Base-by-base conservation (phyloP, 2,797 vertebrate genomes). In the Chloroceryle amazona region DNA sequence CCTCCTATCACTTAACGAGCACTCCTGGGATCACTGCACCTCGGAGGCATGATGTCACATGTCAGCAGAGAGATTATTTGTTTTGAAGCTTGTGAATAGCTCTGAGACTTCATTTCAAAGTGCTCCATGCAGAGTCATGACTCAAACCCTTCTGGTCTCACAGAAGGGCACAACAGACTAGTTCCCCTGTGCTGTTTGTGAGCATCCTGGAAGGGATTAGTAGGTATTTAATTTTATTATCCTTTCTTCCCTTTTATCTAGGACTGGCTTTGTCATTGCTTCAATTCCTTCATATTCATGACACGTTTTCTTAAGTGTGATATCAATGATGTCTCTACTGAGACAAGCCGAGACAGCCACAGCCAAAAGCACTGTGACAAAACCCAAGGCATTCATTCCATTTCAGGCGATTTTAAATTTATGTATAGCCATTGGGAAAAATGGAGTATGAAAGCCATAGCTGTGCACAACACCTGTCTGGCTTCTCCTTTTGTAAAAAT, bases 101-200 rank as follows among this genome's bases (percentile, higher is more conserved):
- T 87, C 88, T 29, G 70, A 97, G 88, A 92, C 78, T 74, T 90
- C 62, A 80, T 84, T 92, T 94, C 66, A 52, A 82, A 94, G 86
- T 42, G 62, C 62, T 86, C 52, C 39, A 33, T 5, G 10, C 66
- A 71, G 58, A 82, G 84, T 67, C 74, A 55, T 76, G 74, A 93
- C 71, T 94, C 88, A 93, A 95, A 89, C 28, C 63, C 41, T 92
- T 81, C 67, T 95, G 74, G 62, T 73, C 76, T 91, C 93, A 80
- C 66, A 73, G 70, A 90, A 86, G 52, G 93, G 74, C 86, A 70
- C 70, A 80, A 65, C 22, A 84, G 75, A 57, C 65, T 86, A 57
- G 73, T 42, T 76, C 42, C 33, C 65, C 51, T 72, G 39, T 52
- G 70, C 82, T 63, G 73, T 73, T 91, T 71, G 66, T 81, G 52